A percentile compares a stretch with the other conserved stretches of the same genome.
Conservation (phyloP, 2,888 invertebrate species). For the Antheraea assamensis region DNA sequence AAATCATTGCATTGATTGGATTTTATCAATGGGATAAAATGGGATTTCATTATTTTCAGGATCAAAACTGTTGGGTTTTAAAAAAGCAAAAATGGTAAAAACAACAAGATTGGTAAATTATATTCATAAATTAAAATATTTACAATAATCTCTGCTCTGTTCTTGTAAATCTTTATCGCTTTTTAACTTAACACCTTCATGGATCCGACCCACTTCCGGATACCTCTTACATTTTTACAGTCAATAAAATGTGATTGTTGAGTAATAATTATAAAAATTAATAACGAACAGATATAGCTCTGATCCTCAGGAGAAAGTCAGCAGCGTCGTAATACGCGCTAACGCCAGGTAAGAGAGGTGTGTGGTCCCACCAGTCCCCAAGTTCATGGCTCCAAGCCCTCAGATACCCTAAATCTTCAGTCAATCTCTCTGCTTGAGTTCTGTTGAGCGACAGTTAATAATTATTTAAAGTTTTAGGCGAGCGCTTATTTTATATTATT, state of each 20-base stretch:
- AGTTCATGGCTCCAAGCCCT: constrained; percentile 66
- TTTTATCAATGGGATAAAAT: not conserved
- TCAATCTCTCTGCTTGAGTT: constrained; percentile 22
- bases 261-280: not conserved
- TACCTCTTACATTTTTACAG: not conserved
- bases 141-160: not conserved
- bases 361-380: constrained; percentile 74
- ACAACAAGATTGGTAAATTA: not conserved
- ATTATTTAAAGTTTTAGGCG: not conserved
- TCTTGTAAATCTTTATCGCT: not conserved
- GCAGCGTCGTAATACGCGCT: constrained; percentile 63
- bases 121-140: not conserved
- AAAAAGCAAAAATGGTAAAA: not conserved
- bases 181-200: not conserved
- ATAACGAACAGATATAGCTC: constrained; percentile 52
- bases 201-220: not conserved
- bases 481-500: not conserved
- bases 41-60: not conserved
- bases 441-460: constrained; percentile 25
- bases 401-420: constrained; percentile 29
- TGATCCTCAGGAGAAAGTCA: constrained; percentile 63
- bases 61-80: not conserved
- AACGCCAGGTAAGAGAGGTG: constrained; percentile 57
- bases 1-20: not conserved
- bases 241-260: not conserved